Evolutionary conservation across 1,140 invertebrate species (phyloP).

Genomic region (Radopholus similis): DNA sequence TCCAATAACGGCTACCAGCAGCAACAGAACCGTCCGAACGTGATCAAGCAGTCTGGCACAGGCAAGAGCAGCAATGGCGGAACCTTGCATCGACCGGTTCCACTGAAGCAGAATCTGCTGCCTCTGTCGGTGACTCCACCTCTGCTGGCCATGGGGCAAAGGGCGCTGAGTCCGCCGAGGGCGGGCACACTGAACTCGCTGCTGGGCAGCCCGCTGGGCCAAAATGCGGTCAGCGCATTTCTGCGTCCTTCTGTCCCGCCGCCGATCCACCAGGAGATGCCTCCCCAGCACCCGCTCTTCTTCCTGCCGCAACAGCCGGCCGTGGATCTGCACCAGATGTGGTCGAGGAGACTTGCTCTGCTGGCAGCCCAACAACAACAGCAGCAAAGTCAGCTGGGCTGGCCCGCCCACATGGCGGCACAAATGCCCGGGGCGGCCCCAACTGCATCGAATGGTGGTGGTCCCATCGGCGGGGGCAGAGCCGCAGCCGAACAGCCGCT

Average conservation of each 20-base stretch:
- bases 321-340: conserved; percentile 6
- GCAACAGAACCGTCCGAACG: conserved; percentile 37
- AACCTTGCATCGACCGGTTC: conserved; percentile 28
- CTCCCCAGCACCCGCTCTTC: neutral
- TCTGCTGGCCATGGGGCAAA: neutral
- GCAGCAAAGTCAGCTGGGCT: neutral
- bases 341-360: conserved; percentile 2
- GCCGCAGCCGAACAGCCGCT: conserved; percentile 52
- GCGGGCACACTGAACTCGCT: neutral
- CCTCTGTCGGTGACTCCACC: neutral
- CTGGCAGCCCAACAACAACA: conserved; percentile 2
- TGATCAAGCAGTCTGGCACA: no score
- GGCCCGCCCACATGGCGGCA: neutral
- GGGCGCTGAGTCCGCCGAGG: neutral
- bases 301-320: neutral
- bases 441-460: neutral
- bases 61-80: neutral
- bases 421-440: neutral
- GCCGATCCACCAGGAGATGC: neutral
- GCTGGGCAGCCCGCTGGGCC: neutral
- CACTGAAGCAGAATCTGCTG: conserved; percentile 12
- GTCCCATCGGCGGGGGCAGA: conserved; percentile 23
- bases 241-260: neutral
- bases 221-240: neutral
- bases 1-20: neutral